Conservation (phyloP, 2,113 vertebrate genomes). For the Pantherophis guttatus region DNA sequence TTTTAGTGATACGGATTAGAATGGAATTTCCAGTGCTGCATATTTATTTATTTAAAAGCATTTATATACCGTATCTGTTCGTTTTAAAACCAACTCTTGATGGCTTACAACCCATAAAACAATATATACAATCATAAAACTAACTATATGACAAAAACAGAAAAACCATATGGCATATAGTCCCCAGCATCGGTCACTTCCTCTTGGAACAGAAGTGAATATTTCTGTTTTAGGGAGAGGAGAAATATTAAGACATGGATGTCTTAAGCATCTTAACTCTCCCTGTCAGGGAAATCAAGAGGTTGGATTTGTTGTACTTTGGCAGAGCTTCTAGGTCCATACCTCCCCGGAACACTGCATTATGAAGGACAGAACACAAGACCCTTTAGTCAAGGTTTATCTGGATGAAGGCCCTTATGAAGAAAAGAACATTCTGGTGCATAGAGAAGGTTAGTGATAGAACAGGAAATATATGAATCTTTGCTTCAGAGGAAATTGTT, state of each 20-base stretch:
- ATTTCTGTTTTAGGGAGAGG: neutral
- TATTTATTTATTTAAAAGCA: neutral
- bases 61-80: neutral
- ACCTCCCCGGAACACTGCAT: neutral
- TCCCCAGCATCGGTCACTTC: neutral
- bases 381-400: neutral
- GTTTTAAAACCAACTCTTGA: neutral
- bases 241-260: neutral
- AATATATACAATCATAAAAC: neutral
- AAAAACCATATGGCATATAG: neutral
- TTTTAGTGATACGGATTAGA: neutral
- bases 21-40: neutral
- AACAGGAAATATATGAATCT: neutral
- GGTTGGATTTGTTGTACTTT: neutral
- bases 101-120: neutral
- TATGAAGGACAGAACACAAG: neutral
- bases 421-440: neutral
- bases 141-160: neutral
- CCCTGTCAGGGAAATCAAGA: neutral
- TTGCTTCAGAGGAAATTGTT: neutral
- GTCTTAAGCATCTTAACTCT: neutral
- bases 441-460: neutral
- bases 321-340: neutral
- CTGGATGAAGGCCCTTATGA: neutral
- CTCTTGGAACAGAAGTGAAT: neutral